These are phyloP conservation scores for Craniophora ligustri DNA, from an alignment of 2,888 invertebrate species.

Conservation along the genomic window DNA sequence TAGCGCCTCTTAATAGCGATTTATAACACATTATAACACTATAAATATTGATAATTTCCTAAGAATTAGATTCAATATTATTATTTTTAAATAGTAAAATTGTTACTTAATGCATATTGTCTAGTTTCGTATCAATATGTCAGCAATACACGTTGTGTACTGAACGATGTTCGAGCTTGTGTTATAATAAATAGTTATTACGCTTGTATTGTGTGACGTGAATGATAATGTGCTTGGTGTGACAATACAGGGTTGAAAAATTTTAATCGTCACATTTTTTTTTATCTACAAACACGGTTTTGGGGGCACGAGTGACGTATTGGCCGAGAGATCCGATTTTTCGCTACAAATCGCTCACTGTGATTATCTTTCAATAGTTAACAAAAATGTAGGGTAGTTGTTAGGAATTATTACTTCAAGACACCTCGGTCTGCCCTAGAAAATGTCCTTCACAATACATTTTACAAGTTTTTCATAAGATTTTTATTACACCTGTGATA, in stretches of 20 bases:
- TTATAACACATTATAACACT: slow-evolving; percentile 70
- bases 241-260: slow-evolving; percentile 46
- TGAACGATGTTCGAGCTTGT: slow-evolving; percentile 52
- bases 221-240: slow-evolving; percentile 62
- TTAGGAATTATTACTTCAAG: too few relatives aligned
- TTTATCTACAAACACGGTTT: too few relatives aligned
- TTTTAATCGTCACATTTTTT: too few relatives aligned
- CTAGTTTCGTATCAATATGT: slow-evolving; percentile 19
- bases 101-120: slow-evolving; percentile 29
- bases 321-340: too few relatives aligned
- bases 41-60: slow-evolving; percentile 19
- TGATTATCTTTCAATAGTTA: too few relatives aligned
- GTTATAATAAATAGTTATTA: slow-evolving; percentile 59
- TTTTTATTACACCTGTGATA: too few relatives aligned
- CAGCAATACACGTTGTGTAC: slow-evolving; percentile 58
- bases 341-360: too few relatives aligned
- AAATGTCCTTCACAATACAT: too few relatives aligned
- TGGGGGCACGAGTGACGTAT: too few relatives aligned
- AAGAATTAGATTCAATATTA: slow-evolving; percentile 1
- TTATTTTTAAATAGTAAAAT: slow-evolving; percentile 16
- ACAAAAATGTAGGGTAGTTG: too few relatives aligned
- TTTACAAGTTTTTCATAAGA: too few relatives aligned
- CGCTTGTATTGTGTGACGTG: slow-evolving; percentile 50
- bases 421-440: too few relatives aligned
- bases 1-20: slow-evolving; percentile 61